These are phyloP conservation scores for Sicus ferrugineus DNA, from an alignment of 2,888 invertebrate species.

Conservation along the genomic window DNA sequence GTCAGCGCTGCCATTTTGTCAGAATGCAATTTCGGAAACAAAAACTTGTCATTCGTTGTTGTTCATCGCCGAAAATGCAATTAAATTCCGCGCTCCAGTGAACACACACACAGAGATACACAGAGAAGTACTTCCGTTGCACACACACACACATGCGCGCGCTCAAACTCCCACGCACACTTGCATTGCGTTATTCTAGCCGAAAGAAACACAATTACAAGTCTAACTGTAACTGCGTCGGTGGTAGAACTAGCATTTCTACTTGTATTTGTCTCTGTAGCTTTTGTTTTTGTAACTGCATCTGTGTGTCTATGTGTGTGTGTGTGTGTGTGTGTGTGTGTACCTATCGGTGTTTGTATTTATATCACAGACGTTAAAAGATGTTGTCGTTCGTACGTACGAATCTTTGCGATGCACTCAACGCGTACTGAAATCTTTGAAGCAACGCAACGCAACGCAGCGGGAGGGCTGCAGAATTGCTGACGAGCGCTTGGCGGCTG, in stretches of 20 bases:
- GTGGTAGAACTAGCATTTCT: not conserved
- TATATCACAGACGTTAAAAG: not conserved
- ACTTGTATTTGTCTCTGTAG: not conserved
- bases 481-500: not conserved
- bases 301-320: too few relatives aligned
- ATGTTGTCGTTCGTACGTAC: not conserved
- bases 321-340: not conserved
- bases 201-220: not conserved
- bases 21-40: conserved; percentile 22
- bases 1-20: conserved; percentile 1
- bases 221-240: not conserved
- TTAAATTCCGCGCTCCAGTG: conserved; percentile 5
- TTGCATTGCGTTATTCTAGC: not conserved
- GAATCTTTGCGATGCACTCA: not conserved
- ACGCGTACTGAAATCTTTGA: not conserved
- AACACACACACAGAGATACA: not conserved
- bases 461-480: not conserved
- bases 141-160: not conserved
- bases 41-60: conserved; percentile 17
- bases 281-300: too few relatives aligned
- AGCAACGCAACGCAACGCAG: not conserved
- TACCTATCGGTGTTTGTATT: not conserved
- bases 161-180: not conserved
- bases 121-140: not conserved
- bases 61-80: conserved; percentile 15